A percentile compares a stretch with the other conserved stretches of the same genome.
These are phyloP conservation scores for Paramacrobiotus metropolitanus DNA, from an alignment of 1,140 invertebrate genomes.

Conservation along the genomic window DNA sequence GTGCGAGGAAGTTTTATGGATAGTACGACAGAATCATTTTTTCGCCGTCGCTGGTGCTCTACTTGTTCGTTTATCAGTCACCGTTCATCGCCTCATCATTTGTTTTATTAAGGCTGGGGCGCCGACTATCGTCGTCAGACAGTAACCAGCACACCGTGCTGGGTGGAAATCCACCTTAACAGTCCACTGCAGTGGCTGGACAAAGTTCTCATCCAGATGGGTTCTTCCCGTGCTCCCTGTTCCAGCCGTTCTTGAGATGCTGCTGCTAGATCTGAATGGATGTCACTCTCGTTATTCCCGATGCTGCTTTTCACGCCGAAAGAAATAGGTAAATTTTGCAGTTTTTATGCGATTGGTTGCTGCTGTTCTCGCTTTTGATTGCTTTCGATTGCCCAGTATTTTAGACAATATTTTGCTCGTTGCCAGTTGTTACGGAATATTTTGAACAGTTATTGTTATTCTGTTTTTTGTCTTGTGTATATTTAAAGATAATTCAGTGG, in stretches of 20 bases:
- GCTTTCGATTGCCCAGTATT: background rate
- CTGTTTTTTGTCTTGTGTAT: too few species aligned
- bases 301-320: too few species aligned
- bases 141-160: slow-evolving; percentile 29
- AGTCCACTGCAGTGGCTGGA: slow-evolving; percentile 21
- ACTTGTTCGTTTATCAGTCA: too few species aligned
- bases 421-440: background rate
- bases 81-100: too few species aligned
- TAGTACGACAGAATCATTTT: too few species aligned
- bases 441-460: too few species aligned
- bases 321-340: background rate
- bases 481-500: too few species aligned
- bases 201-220: slow-evolving; percentile 9
- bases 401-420: background rate
- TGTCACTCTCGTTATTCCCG: background rate
- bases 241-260: slow-evolving; percentile 1
- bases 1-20: too few species aligned
- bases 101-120: too few species aligned
- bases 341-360: background rate
- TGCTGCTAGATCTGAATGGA: background rate
- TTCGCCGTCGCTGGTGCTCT: too few species aligned
- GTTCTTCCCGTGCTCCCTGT: background rate
- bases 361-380: background rate
- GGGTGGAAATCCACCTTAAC: slow-evolving; percentile 30
- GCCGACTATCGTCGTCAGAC: slow-evolving; percentile 29